These are phyloP conservation scores for Tichodroma muraria DNA, from an alignment of 2,113 vertebrate genomes.

Conservation along the genomic window DNA sequence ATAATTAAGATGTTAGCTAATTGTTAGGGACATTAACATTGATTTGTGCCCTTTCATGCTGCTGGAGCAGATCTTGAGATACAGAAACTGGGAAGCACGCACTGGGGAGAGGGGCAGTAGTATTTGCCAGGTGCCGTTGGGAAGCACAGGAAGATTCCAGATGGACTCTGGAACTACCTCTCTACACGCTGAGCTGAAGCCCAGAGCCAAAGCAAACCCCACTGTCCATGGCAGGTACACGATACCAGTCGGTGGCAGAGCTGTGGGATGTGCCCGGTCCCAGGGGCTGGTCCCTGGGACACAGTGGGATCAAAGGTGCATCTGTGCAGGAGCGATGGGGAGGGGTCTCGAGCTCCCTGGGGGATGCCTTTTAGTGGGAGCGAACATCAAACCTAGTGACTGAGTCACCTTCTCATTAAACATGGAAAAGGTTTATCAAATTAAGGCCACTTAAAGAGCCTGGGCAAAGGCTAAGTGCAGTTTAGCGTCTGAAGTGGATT, in stretches of 20 bases:
- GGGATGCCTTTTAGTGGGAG: background rate
- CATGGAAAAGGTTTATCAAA: slow-evolving; percentile 1
- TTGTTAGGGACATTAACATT: slow-evolving; percentile 66
- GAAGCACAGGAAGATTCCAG: background rate
- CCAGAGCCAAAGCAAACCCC: background rate
- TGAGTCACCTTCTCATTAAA: slow-evolving; percentile 33
- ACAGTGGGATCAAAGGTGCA: background rate
- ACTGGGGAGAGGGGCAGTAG: background rate
- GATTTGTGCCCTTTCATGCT: slow-evolving; percentile 61
- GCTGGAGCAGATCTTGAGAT: background rate
- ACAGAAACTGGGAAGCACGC: accelerated
- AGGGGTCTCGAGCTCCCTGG: accelerated
- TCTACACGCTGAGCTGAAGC: background rate
- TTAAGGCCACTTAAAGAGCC: slow-evolving; percentile 22
- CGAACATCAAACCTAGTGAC: background rate
- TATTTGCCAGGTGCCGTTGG: background rate
- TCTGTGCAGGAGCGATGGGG: accelerated
- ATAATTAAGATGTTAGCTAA: slow-evolving; percentile 70
- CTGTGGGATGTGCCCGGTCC: background rate
- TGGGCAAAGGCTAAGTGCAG: slow-evolving; percentile 41
- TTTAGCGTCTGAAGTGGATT: slow-evolving; percentile 7
- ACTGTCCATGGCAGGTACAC: background rate
- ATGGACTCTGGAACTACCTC: background rate
- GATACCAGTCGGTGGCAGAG: background rate
- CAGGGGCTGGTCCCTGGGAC: background rate